Conservation (phyloP, 37 sponge, comb jelly and placozoan species). For the Oopsacas minuta region DNA sequence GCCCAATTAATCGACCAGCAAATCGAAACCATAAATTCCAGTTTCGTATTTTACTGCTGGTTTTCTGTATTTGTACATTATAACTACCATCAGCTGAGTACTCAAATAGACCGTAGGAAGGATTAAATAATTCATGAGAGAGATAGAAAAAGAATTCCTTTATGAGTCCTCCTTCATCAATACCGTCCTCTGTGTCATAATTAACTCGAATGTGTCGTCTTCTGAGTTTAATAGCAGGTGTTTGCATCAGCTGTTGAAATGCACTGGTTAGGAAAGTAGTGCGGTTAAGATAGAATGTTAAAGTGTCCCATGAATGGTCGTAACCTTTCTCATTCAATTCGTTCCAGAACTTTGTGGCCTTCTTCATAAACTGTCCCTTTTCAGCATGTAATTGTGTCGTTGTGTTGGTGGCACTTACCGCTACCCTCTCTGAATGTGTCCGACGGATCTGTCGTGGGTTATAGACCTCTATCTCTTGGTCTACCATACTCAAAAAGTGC, state of each 20-base stretch:
- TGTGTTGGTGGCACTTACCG: neutral
- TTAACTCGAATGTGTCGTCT: neutral
- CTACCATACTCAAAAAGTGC: slow-evolving; percentile 12
- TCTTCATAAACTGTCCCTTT: slow-evolving; percentile 13
- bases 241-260: neutral
- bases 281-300: neutral
- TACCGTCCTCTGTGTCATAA: neutral
- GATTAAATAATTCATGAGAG: slow-evolving; percentile 76
- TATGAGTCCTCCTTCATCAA: slow-evolving; percentile 74
- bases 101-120: slow-evolving; percentile 79
- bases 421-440: neutral
- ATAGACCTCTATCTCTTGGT: slow-evolving; percentile 3
- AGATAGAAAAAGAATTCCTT: slow-evolving; percentile 79
- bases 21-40: slow-evolving; percentile 45
- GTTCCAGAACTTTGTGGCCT: neutral
- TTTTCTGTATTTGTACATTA: slow-evolving; percentile 50
- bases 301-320: slow-evolving; percentile 8
- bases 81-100: slow-evolving; percentile 69
- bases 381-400: neutral
- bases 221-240: neutral
- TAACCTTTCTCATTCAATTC: neutral
- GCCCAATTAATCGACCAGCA: slow-evolving; percentile 66
- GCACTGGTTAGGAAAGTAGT: neutral
- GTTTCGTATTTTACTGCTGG: neutral
- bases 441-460: neutral